phyloP scores from a whole-genome alignment of 2,888 invertebrate species.

The Cremastinae sp. region DNA sequence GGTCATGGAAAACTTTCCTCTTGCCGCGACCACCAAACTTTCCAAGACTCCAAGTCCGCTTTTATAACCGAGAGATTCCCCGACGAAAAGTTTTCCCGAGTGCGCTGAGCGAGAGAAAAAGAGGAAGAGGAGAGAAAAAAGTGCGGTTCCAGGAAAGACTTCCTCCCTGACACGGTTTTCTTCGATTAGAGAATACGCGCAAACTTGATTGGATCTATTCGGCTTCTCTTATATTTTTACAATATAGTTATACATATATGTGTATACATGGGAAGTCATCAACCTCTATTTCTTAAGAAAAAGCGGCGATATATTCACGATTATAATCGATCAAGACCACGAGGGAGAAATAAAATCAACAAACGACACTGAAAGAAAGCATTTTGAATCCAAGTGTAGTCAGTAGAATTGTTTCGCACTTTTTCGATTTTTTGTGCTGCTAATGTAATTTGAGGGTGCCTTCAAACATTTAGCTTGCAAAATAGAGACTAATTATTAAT shows the following conservation, averaged over 20 bases:
- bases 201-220: slow-evolving; percentile 33
- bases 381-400: too few relatives aligned
- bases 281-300: slow-evolving; percentile 19
- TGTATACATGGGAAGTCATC: slow-evolving; percentile 29
- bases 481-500: too few relatives aligned
- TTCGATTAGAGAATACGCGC: slow-evolving; percentile 42
- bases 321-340: too few relatives aligned
- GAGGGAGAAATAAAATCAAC: not conserved
- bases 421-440: too few relatives aligned
- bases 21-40: slow-evolving; percentile 30
- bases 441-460: too few relatives aligned
- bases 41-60: slow-evolving; percentile 30
- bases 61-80: slow-evolving; percentile 24
- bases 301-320: not conserved
- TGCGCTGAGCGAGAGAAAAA: not conserved
- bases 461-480: too few relatives aligned
- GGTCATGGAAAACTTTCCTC: slow-evolving; percentile 23
- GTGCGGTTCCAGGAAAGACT: not conserved
- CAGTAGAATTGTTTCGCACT: too few relatives aligned
- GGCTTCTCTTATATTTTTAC: slow-evolving; percentile 18
- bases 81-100: slow-evolving; percentile 30
- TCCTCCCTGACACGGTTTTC: slow-evolving; percentile 13
- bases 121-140: not conserved
- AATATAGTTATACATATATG: too few relatives aligned
- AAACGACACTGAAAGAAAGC: not conserved